Percentiles rank a stretch among this genome's conserved stretches.
Conservation (phyloP, 2,113 vertebrate species). For the Rhinichthys klamathensis region DNA sequence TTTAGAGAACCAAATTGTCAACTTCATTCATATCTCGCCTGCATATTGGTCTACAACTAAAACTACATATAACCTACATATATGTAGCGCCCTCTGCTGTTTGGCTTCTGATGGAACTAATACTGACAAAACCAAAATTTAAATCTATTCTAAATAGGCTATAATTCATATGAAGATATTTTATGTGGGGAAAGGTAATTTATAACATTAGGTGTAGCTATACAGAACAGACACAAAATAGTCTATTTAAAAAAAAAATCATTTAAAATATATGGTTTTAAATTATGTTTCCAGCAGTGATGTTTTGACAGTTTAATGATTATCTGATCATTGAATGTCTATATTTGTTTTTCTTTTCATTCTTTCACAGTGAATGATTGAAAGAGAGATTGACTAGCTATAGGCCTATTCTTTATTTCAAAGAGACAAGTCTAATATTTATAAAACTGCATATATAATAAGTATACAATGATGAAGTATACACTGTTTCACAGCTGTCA, state of each 20-base stretch:
- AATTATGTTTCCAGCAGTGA: neutral
- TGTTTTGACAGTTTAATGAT: neutral
- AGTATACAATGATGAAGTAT: too few species aligned
- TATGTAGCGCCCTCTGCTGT: slow-evolving; percentile 5
- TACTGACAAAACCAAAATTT: neutral
- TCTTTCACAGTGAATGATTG: too few species aligned
- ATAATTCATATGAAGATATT: neutral
- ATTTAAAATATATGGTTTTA: neutral
- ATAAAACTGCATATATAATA: too few species aligned
- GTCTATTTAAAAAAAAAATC: neutral
- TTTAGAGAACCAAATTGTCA: too few species aligned
- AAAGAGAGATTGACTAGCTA: too few species aligned
- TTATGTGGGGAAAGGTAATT: neutral
- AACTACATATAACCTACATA: neutral
- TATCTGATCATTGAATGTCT: neutral
- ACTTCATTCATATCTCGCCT: too few species aligned
- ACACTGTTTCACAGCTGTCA: too few species aligned
- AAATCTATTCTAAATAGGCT: too few species aligned
- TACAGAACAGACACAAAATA: too few species aligned
- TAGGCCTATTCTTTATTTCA: too few species aligned
- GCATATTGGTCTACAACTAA: too few species aligned
- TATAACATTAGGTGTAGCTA: neutral
- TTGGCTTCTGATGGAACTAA: neutral
- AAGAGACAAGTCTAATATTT: too few species aligned
- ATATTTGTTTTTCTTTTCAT: neutral